Conservation (phyloP, 1,140 invertebrate species). For the Archegozetes longisetosus region DNA sequence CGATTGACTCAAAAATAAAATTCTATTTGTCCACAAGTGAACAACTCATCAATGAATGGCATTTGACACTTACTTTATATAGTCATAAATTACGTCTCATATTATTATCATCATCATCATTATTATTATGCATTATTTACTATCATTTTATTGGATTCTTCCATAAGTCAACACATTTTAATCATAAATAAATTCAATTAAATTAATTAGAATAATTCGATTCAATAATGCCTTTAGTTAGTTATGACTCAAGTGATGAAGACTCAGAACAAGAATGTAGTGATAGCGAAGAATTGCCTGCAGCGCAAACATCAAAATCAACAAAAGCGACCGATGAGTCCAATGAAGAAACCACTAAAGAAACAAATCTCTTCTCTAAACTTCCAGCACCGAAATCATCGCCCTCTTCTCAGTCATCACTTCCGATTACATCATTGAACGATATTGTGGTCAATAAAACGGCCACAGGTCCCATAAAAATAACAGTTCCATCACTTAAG, state of each 20-base stretch:
- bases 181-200: too few relatives aligned
- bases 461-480: slow-evolving; percentile 1
- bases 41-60: not conserved
- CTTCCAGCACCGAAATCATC: not conserved
- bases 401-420: not conserved
- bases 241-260: slow-evolving; percentile 14
- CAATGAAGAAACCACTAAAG: not conserved
- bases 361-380: not conserved
- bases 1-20: not conserved
- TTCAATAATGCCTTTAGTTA: slow-evolving; percentile 7
- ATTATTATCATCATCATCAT: too few relatives aligned
- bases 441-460: not conserved
- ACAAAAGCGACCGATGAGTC: not conserved
- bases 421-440: not conserved
- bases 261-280: slow-evolving; percentile 1
- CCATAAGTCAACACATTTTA: too few relatives aligned
- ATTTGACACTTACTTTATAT: too few relatives aligned
- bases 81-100: too few relatives aligned
- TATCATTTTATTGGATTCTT: too few relatives aligned
- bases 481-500: slow-evolving; percentile 1
- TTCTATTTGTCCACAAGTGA: too few relatives aligned
- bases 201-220: too few relatives aligned
- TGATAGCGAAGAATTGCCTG: not conserved
- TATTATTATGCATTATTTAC: too few relatives aligned
- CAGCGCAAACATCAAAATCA: not conserved